These are phyloP conservation scores for Thereva unica DNA, from an alignment of 2,888 invertebrate species.

Conservation along the genomic window DNA sequence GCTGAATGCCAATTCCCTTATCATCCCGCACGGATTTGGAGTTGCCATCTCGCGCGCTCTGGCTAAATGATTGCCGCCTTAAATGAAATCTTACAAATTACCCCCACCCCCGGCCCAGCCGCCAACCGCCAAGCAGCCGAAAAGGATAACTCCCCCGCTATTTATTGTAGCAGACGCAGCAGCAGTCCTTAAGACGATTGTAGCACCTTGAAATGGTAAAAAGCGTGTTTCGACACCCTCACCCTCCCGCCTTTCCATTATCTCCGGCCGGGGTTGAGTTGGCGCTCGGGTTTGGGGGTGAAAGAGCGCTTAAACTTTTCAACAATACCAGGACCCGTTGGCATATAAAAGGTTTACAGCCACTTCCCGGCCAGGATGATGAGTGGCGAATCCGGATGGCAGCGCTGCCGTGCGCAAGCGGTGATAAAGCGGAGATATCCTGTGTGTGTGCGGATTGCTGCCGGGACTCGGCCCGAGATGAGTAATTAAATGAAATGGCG, in stretches of 20 bases:
- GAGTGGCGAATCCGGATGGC: neutral
- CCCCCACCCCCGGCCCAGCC: too few species aligned
- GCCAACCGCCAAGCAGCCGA: too few species aligned
- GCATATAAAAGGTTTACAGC: conserved; percentile 29
- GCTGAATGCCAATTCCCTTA: conserved; percentile 37
- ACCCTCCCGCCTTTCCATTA: neutral
- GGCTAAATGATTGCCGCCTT: conserved; percentile 9
- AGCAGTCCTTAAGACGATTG: conserved; percentile 8
- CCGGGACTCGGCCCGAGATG: conserved; percentile 21
- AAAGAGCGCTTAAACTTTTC: conserved; percentile 20
- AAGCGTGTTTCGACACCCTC: conserved; percentile 16
- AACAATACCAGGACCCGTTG: conserved; percentile 15
- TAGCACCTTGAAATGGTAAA: conserved; percentile 34
- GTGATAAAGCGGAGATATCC: conserved; percentile 25
- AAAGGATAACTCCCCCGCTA: too few species aligned
- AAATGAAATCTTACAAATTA: neutral
- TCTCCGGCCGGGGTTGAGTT: neutral
- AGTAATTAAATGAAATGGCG: conserved; percentile 45
- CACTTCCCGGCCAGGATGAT: neutral
- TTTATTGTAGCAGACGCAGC: too few species aligned
- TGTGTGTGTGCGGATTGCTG: neutral
- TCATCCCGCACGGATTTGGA: conserved; percentile 3
- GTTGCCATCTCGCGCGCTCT: neutral
- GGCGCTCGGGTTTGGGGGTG: neutral
- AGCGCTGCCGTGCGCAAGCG: conserved; percentile 16